Base-by-base conservation (phyloP, 2,797 vertebrate species). In the Pipistrellus kuhlii region DNA sequence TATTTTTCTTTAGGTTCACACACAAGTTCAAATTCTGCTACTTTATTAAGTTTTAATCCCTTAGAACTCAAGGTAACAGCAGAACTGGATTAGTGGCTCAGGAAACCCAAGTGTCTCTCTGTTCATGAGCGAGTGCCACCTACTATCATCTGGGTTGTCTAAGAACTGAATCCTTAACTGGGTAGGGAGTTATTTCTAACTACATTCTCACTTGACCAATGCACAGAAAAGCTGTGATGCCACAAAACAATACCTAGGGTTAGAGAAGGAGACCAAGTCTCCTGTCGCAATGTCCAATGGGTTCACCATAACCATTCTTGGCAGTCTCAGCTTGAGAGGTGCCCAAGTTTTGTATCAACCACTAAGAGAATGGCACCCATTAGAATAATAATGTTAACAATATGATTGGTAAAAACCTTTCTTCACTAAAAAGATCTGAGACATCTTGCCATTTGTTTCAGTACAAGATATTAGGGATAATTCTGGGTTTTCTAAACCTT, bases 41-140 rank as follows among this genome's bases (percentile, higher is more conserved):
- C 48, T 91, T 71, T 81, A 84, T 86, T 93, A 53, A 81, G 15
- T 3, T 81, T 68, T 91, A 90, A 88, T 78, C 25, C 17, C 66
- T 80, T 32, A 69, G 20, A 30, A 78, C 18, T 90, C 59, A 44
- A 73, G 32, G 23, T 57, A 30, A 78, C 17, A 68, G 41, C 66
- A 88, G 76, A 48, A 66, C 20, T 55, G 21, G 32, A 53, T 62
- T 44, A 85, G 80, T 48, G 66, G 17, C 41, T 81, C 30, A 44
- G 11, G 59, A 85, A 95, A 55, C 41, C 12, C 12, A 35, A 10
- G 27, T 64, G 44, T 83, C 32, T 83, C 32, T 93, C 55, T 76
- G 21, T 72, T n/a, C 55, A 46, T 30, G 46, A 91, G 18, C 11
- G 14, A 20, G 15, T 18, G 13, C 13, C 72, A 81, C 64, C 5